Conservation (phyloP, 23 tunicate genomes). For the Styela plicata region DNA sequence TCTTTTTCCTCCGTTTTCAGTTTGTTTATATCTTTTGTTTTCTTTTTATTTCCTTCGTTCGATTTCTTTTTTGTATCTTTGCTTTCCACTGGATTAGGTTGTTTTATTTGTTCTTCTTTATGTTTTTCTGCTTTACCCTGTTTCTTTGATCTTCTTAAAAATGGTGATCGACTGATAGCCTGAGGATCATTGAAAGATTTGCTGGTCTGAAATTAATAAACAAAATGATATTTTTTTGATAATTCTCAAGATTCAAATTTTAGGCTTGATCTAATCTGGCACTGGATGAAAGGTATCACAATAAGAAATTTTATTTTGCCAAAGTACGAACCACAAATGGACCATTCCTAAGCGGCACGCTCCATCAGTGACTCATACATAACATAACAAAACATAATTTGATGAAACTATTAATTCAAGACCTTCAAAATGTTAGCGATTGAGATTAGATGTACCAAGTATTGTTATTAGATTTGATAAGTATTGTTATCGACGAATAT, state of each 20-base stretch:
- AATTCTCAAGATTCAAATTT: background rate
- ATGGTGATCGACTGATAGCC: slow-evolving; percentile 3
- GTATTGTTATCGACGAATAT: too few relatives aligned
- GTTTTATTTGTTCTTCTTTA: background rate
- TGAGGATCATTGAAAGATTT: slow-evolving; percentile 15
- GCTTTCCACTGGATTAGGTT: background rate
- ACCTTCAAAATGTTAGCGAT: too few relatives aligned
- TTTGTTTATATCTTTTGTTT: background rate
- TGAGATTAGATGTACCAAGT: too few relatives aligned
- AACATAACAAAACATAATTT: too few relatives aligned
- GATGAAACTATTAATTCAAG: too few relatives aligned
- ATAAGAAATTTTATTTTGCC: too few relatives aligned
- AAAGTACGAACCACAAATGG: too few relatives aligned
- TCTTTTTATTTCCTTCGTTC: background rate
- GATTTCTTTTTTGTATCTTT: background rate
- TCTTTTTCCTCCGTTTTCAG: background rate
- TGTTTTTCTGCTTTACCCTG: background rate
- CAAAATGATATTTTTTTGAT: background rate
- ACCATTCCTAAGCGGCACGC: too few relatives aligned
- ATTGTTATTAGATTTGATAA: too few relatives aligned
- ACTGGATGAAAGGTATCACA: too few relatives aligned
- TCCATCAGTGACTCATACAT: too few relatives aligned
- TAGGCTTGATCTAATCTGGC: too few relatives aligned
- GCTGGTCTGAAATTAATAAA: background rate
- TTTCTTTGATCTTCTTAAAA: slow-evolving; percentile 17